Evolutionary conservation across 2,113 vertebrate species (phyloP).

Genomic region (Nicator chloris): DNA sequence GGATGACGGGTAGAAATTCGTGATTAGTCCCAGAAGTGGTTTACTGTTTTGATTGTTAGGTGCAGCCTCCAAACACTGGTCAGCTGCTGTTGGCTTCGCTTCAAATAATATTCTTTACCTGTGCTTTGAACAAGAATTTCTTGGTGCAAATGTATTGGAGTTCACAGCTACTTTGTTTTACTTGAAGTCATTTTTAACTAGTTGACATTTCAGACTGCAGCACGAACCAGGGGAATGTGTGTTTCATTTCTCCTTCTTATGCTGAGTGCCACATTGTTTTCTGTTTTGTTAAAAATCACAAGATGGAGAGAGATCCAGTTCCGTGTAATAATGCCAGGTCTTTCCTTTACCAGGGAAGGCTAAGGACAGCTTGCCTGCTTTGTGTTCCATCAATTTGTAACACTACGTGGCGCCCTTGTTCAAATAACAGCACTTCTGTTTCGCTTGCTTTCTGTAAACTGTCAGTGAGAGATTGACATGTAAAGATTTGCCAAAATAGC

Average conservation of each 20-base stretch:
- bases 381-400: neutral
- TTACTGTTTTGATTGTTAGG: neutral
- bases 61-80: neutral
- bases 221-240: neutral
- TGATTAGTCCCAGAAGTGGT: neutral
- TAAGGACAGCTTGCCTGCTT: rapidly evolving
- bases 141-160: neutral
- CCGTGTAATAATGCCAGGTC: rapidly evolving
- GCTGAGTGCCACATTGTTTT: rapidly evolving
- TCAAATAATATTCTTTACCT: neutral
- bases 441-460: neutral
- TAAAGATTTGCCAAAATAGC: neutral
- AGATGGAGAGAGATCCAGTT: neutral
- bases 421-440: neutral
- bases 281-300: neutral
- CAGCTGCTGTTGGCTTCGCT: neutral
- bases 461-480: rapidly evolving
- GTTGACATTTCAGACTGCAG: neutral
- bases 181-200: neutral
- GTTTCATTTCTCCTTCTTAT: neutral
- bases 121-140: neutral
- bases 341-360: neutral
- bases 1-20: neutral
- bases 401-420: conserved; percentile 6
- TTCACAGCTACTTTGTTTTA: neutral